phyloP scores from a whole-genome alignment of 1,140 invertebrate species.

The Muscidifurax raptorellus region DNA sequence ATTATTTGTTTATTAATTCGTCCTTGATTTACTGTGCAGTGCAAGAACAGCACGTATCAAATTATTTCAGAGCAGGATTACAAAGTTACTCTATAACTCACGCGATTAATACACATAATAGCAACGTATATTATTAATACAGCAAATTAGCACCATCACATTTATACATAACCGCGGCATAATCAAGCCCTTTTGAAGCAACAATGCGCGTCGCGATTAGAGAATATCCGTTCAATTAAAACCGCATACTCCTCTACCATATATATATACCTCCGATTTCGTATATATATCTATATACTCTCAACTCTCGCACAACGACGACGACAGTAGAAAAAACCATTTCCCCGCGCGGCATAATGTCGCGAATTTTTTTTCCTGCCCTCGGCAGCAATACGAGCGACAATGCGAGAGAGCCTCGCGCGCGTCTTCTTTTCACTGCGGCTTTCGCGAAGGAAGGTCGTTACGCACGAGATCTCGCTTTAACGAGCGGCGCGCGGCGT shows the following conservation, averaged over 20 bases:
- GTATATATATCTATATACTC: neutral
- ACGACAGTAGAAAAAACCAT: constrained; percentile 11
- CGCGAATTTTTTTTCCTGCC: neutral
- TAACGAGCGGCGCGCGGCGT: constrained; percentile 51
- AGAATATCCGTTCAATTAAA: neutral
- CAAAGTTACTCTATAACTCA: no score
- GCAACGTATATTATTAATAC: neutral
- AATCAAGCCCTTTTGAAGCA: neutral
- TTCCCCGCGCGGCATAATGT: neutral
- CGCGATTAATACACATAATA: no score
- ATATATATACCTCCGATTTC: neutral
- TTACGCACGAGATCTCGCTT: constrained; percentile 56
- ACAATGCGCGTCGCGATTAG: neutral
- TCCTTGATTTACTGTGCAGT: no score
- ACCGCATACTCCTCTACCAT: neutral
- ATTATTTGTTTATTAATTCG: no score
- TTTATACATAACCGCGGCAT: neutral
- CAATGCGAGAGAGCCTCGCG: neutral
- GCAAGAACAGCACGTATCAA: no score
- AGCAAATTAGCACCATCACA: neutral
- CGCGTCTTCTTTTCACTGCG: neutral
- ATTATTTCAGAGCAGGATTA: no score
- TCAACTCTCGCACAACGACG: neutral
- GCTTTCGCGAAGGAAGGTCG: constrained; percentile 37
- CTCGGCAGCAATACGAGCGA: neutral